Evolutionary conservation across 2,113 vertebrate species (phyloP).

Genomic region (Gymnocephalus cernua): DNA sequence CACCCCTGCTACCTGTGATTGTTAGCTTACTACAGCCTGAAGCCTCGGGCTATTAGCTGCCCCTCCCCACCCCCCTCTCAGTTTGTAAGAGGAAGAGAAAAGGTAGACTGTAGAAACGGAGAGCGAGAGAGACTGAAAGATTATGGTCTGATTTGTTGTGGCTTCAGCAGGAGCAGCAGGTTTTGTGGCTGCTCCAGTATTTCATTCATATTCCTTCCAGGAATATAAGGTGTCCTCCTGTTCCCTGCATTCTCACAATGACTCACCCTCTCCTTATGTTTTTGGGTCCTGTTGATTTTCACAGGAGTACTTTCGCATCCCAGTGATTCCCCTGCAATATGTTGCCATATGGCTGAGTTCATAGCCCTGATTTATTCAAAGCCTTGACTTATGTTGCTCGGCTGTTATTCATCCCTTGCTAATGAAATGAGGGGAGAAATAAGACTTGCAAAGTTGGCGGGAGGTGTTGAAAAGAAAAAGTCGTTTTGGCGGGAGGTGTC

Average conservation of each 20-base stretch:
- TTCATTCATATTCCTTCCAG: constrained; percentile 37
- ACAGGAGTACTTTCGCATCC: constrained; percentile 37
- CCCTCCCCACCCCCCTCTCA: background rate
- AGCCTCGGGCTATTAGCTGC: constrained; percentile 56
- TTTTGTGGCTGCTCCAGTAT: constrained; percentile 18
- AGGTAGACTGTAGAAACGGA: background rate
- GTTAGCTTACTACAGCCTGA: constrained; percentile 74
- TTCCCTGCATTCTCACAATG: constrained; percentile 2
- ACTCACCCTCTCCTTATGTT: constrained; percentile 19
- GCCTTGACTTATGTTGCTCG: constrained; percentile 18
- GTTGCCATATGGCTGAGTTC: constrained; percentile 54
- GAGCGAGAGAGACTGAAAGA: constrained; percentile 5
- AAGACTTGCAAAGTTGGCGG: constrained; percentile 17
- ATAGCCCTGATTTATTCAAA: constrained; percentile 55
- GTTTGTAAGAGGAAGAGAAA: constrained; percentile 8
- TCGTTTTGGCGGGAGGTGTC: constrained; percentile 57
- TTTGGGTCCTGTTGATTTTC: constrained; percentile 46
- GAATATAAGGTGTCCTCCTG: constrained; percentile 21
- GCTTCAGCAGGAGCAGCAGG: constrained; percentile 22
- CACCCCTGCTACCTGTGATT: constrained; percentile 50
- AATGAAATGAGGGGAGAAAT: constrained; percentile 50
- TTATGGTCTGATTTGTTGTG: constrained; percentile 36
- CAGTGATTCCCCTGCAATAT: constrained; percentile 29
- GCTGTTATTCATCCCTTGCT: constrained; percentile 51
- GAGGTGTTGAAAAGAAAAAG: too few species aligned